Evolutionary conservation across 2,797 vertebrate genomes (phyloP), one percentile per base, ranked within the genome.

Genomic region (Thaleichthys pacificus): DNA sequence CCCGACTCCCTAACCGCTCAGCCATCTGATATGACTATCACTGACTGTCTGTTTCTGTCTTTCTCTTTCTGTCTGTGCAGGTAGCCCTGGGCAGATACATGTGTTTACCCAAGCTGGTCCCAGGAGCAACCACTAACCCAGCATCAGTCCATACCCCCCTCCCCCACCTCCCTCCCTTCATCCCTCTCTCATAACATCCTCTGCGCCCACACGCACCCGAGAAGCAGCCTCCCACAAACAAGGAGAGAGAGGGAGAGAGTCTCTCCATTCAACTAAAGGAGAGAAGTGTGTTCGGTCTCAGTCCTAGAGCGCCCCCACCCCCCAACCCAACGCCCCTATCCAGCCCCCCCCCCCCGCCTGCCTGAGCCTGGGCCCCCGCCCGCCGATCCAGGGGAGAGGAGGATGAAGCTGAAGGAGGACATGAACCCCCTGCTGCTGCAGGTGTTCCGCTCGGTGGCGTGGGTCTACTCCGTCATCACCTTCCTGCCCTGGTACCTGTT

Each of bases 401-500:
- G 51, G 81, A 99, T 99, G 98, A 97, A 98, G 91, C 81, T 99
- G 84, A 98, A 98, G 86, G 96, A 98, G 88, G 93, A 95, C 78
- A 95, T 99, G 77, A 96, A 97, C 78, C 97, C 97, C 2, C 56
- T 98, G 86, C 93, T 99, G 83, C 90, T 97, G 73, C 94, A 95
- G 80, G 87, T 98, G 32, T 96, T 99, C 88, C 96, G 95, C 81
- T 96, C 97, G 2, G 82, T 97, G 5, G 91, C 96, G 76, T 95
- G 95, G 89, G 85, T 98, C 72, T 99, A 98, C 88, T 93, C 96
- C 0, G 81, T 97, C 81, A 91, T 99, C 90, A 97, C 95, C 0
- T 98, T 96, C 84, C 90, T 99, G 86, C 97, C 97, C 0, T 98
- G 96, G 95, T 98, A 97, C 90, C 92, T 99, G 78, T 89, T 99